Evolutionary conservation across 2,113 vertebrate species (phyloP), one percentile per base, ranked within the genome.

Genomic region (Cinclus mexicanus): DNA sequence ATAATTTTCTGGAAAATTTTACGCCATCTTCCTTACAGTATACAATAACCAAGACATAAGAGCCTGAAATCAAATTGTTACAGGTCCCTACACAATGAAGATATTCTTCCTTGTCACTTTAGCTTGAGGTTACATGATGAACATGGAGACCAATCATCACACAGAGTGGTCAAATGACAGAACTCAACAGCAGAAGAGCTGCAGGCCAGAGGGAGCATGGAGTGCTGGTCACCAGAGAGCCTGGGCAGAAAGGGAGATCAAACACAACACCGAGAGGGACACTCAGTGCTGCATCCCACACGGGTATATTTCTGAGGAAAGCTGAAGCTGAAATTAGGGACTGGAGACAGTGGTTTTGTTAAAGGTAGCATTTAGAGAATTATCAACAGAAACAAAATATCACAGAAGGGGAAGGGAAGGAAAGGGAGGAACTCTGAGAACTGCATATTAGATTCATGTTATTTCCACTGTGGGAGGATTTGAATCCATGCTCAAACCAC

Each of bases 341-440:
- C 68, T 91, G 82, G 87, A 10, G 8, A 85, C 84, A 76, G 93
- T 69, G 94, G 75, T 23, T 93, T 96, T 96, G 89, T 65, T 50
- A 64, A 95, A 94, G 90, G 88, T 50, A 78, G 70, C 68, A 70
- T 77, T 97, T 93, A 95, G 50, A 93, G 71, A 85, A 39, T 91
- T 88, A 90, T 68, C 76, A 91, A 90, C 91, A 91, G 85, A 85
- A 94, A 80, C 33, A 95, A 93, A 93, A 83, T 70, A 93, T 1
- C 64, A 33, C 39, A 68, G 63, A 85, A 26, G 15, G 37, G 20
- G 13, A 81, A 67, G 16, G 88, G 79, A 88, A 86, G 70, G 74
- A 87, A 95, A 84, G 29, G 20, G 39, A 90, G 14, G 52, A 94
- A 86, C 85, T 69, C 60, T 63, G 79, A 80, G 76, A 92, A 94